Percentiles rank a stretch among this genome's conserved stretches.
phyloP scores from a whole-genome alignment of 2,113 vertebrate species.

The Euleptes europaea region DNA sequence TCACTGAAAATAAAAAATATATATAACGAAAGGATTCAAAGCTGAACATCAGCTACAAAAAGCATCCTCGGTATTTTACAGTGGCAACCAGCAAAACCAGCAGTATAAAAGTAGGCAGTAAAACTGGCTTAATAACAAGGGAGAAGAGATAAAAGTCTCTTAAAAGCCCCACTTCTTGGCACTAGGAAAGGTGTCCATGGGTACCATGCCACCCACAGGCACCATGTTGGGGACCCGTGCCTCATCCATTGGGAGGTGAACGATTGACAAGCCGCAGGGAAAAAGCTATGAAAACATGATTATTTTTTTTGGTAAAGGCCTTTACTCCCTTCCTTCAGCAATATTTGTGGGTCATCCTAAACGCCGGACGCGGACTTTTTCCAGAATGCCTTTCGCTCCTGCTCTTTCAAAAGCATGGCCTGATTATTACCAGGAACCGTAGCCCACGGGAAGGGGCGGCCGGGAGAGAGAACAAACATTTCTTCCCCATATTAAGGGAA shows the following conservation, averaged over 20 bases:
- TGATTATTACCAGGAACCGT: conserved; percentile 49
- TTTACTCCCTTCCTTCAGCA: conserved; percentile 5
- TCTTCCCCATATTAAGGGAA: conserved; percentile 66
- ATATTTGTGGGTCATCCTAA: rapidly evolving
- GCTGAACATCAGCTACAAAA: no score
- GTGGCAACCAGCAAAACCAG: no score
- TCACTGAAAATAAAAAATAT: no score
- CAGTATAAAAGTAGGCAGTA: no score
- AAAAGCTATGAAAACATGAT: neutral
- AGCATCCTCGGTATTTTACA: no score
- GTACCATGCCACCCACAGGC: no score
- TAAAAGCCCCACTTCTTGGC: no score
- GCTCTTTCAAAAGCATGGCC: conserved; percentile 60
- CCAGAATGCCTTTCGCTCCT: conserved; percentile 31
- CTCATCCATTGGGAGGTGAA: neutral
- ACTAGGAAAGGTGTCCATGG: no score
- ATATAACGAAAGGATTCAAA: no score
- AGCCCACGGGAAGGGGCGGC: neutral
- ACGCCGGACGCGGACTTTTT: conserved; percentile 17
- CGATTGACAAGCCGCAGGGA: neutral
- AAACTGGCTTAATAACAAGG: no score
- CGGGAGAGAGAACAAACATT: conserved; percentile 61
- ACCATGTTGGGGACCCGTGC: no score
- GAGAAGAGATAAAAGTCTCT: no score
- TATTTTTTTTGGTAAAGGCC: neutral